Evolutionary conservation across 2,888 invertebrate genomes (phyloP).

Genomic region (Ephialtes manifestator): DNA sequence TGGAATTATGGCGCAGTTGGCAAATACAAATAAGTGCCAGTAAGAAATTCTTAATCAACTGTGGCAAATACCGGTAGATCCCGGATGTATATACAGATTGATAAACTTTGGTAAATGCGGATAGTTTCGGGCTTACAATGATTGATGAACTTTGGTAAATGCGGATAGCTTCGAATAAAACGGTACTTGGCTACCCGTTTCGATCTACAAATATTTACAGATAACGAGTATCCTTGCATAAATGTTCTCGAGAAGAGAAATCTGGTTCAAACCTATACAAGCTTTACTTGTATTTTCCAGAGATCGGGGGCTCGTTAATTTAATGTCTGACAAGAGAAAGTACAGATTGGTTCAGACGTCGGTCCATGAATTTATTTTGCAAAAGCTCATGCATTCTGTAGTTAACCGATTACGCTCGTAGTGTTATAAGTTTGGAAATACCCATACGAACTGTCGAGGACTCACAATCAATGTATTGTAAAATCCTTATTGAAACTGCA

Average conservation of each 20-base stretch:
- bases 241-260: conserved; percentile 11
- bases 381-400: conserved; percentile 3
- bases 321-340: conserved; percentile 5
- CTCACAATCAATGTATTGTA: neutral
- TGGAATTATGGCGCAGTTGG: too few relatives aligned
- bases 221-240: conserved; percentile 7
- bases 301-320: neutral
- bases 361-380: neutral
- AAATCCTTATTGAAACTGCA: conserved; percentile 8
- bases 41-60: neutral
- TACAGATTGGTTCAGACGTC: neutral
- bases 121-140: neutral
- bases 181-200: neutral
- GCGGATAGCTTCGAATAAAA: conserved; percentile 6
- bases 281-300: conserved; percentile 6
- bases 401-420: neutral
- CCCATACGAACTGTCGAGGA: neutral
- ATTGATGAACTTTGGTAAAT: too few relatives aligned
- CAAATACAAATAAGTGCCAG: too few relatives aligned
- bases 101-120: conserved; percentile 4
- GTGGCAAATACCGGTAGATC: conserved; percentile 5
- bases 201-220: neutral
- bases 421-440: conserved; percentile 10
- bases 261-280: neutral
- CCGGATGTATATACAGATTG: neutral